phyloP scores from a whole-genome alignment of 2,113 vertebrate genomes.

The Megaleporinus macrocephalus region DNA sequence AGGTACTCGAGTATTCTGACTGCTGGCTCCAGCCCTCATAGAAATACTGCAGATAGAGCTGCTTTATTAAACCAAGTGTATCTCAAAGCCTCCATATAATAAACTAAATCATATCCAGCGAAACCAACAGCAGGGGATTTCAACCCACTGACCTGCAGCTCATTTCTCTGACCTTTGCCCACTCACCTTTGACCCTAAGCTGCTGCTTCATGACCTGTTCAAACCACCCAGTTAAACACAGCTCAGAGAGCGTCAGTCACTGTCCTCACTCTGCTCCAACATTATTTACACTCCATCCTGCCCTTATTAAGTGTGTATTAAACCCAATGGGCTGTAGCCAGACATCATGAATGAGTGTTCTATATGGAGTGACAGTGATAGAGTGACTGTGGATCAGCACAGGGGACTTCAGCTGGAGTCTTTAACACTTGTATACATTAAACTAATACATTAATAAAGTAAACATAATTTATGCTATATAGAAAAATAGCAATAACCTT shows the following conservation, averaged over 20 bases:
- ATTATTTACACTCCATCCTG: neutral
- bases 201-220: neutral
- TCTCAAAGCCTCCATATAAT: neutral
- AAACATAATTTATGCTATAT: no score
- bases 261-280: neutral
- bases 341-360: slow-evolving; percentile 12
- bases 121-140: slow-evolving; percentile 19
- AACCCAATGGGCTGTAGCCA: slow-evolving; percentile 2
- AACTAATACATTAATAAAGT: no score
- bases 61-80: neutral
- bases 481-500: no score
- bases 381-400: slow-evolving; percentile 22
- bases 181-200: slow-evolving; percentile 10
- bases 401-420: neutral
- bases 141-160: neutral
- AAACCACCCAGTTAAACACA: neutral
- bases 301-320: neutral
- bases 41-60: neutral
- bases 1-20: no score
- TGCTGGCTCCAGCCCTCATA: no score
- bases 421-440: neutral
- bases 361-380: slow-evolving; percentile 19
- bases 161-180: slow-evolving; percentile 29
- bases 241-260: neutral
- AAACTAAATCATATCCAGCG: neutral